phyloP scores from a whole-genome alignment of 2,113 vertebrate genomes.

The Etheostoma cragini region DNA sequence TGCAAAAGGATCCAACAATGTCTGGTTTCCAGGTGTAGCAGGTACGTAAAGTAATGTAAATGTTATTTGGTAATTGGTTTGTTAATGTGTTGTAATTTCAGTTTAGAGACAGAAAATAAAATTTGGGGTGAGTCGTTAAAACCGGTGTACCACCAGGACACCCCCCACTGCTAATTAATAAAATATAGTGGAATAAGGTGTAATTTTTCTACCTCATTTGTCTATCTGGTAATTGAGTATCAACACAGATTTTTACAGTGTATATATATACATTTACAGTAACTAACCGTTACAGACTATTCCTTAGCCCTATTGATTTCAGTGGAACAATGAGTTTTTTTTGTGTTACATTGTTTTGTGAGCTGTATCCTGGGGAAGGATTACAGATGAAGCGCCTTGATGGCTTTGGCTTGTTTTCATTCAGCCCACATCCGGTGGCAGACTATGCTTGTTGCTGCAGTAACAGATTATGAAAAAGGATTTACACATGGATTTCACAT shows the following conservation, averaged over 20 bases:
- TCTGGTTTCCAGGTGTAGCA: too few relatives aligned
- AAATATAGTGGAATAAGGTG: neutral
- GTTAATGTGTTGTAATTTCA: too few relatives aligned
- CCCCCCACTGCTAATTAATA: neutral
- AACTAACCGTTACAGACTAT: neutral
- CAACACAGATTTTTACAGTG: neutral
- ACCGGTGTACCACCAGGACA: neutral
- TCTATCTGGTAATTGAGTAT: neutral
- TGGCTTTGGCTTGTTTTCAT: slow-evolving; percentile 59
- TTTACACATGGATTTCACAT: slow-evolving; percentile 61
- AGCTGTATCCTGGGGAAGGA: slow-evolving; percentile 48
- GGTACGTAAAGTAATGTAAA: too few relatives aligned
- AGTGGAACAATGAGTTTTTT: slow-evolving; percentile 25
- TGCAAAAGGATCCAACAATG: too few relatives aligned
- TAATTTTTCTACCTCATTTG: neutral
- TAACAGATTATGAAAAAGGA: slow-evolving; percentile 59
- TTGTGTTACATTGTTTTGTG: slow-evolving; percentile 12
- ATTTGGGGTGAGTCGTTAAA: too few relatives aligned
- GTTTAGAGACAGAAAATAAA: too few relatives aligned
- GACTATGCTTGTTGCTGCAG: slow-evolving; percentile 37
- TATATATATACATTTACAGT: slow-evolving; percentile 4
- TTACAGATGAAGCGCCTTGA: slow-evolving; percentile 54
- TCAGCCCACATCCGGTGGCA: slow-evolving; percentile 37
- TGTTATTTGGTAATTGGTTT: too few relatives aligned
- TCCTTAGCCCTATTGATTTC: slow-evolving; percentile 48